A percentile compares a stretch with the other conserved stretches of the same genome.
phyloP scores from a whole-genome alignment of 2,888 invertebrate genomes.

The Hedya salicella region DNA sequence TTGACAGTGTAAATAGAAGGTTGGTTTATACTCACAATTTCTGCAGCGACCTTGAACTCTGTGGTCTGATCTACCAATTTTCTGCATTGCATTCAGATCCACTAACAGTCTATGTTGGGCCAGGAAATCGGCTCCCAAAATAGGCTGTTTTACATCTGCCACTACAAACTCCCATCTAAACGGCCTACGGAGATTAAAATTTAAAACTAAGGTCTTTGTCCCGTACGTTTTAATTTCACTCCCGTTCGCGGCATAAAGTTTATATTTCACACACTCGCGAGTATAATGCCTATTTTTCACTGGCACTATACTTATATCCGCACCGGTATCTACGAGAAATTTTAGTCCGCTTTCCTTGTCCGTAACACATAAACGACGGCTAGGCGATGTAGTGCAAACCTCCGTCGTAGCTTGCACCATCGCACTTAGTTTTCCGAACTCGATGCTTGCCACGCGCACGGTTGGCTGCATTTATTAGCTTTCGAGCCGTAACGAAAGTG shows the following conservation, averaged over 20 bases:
- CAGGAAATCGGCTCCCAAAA: conserved; percentile 40
- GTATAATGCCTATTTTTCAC: not conserved
- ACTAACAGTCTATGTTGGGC: conserved; percentile 40
- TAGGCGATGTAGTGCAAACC: not conserved
- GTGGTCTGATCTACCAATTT: conserved; percentile 41
- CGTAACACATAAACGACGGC: not conserved
- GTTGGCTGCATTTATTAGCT: not conserved
- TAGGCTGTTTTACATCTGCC: conserved; percentile 27
- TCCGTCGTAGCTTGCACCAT: not conserved
- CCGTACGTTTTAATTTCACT: conserved; percentile 43
- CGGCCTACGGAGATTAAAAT: conserved; percentile 36
- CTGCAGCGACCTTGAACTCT: conserved; percentile 13
- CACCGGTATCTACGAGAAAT: not conserved
- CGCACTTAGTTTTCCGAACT: conserved; percentile 1
- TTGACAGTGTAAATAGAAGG: too few species aligned
- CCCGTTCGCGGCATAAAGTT: conserved; percentile 44
- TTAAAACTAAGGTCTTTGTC: conserved; percentile 34
- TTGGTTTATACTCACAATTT: not conserved
- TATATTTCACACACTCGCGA: conserved; percentile 21
- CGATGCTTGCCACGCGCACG: conserved; percentile 1
- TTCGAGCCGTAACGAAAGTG: not conserved
- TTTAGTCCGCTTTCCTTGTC: not conserved
- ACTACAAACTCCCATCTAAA: conserved; percentile 40
- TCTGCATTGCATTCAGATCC: conserved; percentile 27
- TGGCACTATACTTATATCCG: not conserved